These are phyloP conservation scores for Triplophysa bombifrons DNA, from an alignment of 2,797 vertebrate genomes.

Conservation along the genomic window DNA sequence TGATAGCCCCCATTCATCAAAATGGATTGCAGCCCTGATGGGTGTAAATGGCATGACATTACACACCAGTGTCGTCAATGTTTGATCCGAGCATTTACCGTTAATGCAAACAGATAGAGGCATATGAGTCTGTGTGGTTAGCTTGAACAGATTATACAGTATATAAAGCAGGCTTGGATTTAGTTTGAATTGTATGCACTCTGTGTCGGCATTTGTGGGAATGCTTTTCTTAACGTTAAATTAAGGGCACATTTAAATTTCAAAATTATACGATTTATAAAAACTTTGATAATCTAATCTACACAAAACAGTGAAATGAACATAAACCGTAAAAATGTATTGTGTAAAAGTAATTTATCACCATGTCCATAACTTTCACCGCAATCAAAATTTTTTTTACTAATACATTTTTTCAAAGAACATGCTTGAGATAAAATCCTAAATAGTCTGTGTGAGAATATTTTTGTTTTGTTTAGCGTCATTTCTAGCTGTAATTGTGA, in stretches of 20 bases:
- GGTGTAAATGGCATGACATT: conserved; percentile 43
- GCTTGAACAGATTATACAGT: conserved; percentile 19
- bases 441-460: neutral
- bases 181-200: neutral
- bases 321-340: neutral
- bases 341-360: no score
- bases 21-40: conserved; percentile 26
- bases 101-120: conserved; percentile 38
- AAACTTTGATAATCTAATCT: neutral
- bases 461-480: conserved; percentile 6
- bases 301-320: neutral
- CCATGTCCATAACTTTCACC: no score
- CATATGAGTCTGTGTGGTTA: conserved; percentile 16
- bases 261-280: no score
- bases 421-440: no score
- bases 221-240: neutral
- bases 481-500: neutral
- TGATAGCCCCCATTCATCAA: conserved; percentile 34
- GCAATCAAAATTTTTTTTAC: no score
- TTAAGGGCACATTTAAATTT: neutral
- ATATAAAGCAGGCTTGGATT: neutral
- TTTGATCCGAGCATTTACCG: conserved; percentile 36
- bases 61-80: conserved; percentile 36
- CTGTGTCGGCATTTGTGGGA: neutral
- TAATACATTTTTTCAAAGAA: no score